These are phyloP conservation scores for Leuctra nigra DNA, from an alignment of 2,888 invertebrate species.

Conservation along the genomic window DNA sequence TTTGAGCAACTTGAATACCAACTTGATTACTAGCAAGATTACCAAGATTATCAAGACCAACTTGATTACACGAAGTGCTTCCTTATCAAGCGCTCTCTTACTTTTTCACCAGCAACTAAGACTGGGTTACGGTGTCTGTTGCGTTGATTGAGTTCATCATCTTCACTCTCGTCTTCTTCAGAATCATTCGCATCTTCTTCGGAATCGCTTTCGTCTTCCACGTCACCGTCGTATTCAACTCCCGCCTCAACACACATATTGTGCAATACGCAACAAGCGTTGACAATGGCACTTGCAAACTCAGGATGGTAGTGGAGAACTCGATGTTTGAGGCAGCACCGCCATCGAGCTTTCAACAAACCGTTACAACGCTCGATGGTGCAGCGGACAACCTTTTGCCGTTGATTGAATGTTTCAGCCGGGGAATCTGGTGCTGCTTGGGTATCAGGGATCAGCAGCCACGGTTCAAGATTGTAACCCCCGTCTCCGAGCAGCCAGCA, in stretches of 20 bases:
- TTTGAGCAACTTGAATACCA: no score
- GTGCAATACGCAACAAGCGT: background rate
- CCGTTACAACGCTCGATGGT: conserved; percentile 7
- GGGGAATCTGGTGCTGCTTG: background rate
- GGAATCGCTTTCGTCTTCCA: background rate
- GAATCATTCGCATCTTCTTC: background rate
- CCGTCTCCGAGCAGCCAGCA: background rate
- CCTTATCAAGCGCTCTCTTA: background rate
- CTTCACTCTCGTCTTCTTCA: background rate
- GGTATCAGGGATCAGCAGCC: background rate
- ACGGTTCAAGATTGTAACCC: conserved; percentile 1
- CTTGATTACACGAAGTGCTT: no score
- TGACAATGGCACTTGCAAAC: background rate
- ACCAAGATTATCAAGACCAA: no score
- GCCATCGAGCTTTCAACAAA: background rate
- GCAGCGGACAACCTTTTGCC: background rate
- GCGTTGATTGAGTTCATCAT: background rate
- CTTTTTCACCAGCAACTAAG: background rate
- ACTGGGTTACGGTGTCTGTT: background rate
- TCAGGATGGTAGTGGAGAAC: conserved; percentile 8
- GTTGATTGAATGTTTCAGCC: background rate
- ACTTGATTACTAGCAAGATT: no score
- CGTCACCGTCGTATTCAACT: background rate
- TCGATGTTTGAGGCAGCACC: background rate
- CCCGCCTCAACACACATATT: background rate